These are phyloP conservation scores for Drosophila punjabiensis DNA, from an alignment of 1,140 invertebrate species.

Conservation along the genomic window DNA sequence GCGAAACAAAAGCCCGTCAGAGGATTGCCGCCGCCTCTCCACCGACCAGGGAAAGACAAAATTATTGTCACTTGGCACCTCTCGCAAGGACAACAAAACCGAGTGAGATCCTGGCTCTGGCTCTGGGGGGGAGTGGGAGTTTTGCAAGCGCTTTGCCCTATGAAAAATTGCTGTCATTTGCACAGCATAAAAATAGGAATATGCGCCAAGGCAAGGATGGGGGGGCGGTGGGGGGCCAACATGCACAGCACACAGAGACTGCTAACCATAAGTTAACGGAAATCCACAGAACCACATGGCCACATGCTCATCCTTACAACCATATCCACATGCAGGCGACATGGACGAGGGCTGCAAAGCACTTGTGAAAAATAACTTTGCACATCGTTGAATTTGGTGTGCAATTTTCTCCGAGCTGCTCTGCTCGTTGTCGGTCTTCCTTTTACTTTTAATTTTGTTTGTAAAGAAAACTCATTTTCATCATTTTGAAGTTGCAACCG, in stretches of 20 bases:
- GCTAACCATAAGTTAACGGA: conserved; percentile 83
- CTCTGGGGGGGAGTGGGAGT: conserved; percentile 14
- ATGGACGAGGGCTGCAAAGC: conserved; percentile 70
- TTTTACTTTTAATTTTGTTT: conserved; percentile 82
- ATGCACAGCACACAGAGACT: conserved; percentile 43
- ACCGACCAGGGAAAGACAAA: conserved; percentile 56
- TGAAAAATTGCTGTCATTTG: conserved; percentile 84
- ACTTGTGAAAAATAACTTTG: conserved; percentile 84
- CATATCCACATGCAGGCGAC: conserved; percentile 74
- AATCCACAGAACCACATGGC: conserved; percentile 80
- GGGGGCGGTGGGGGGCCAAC: not conserved
- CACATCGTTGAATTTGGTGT: conserved; percentile 83
- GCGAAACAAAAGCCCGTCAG: conserved; percentile 64
- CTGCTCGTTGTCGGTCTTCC: conserved; percentile 11
- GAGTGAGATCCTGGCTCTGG: conserved; percentile 14
- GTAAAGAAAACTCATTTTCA: conserved; percentile 84
- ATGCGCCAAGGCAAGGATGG: conserved; percentile 24
- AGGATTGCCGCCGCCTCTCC: conserved; percentile 20
- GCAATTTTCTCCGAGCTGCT: conserved; percentile 63
- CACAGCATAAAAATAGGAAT: conserved; percentile 82
- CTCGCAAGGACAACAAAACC: conserved; percentile 57
- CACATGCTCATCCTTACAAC: conserved; percentile 63
- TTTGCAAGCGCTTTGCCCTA: conserved; percentile 76
- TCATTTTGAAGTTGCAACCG: conserved; percentile 82
- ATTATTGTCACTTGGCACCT: conserved; percentile 83